phyloP scores from a whole-genome alignment of 2,113 vertebrate genomes.

The Datnioides undecimradiatus region DNA sequence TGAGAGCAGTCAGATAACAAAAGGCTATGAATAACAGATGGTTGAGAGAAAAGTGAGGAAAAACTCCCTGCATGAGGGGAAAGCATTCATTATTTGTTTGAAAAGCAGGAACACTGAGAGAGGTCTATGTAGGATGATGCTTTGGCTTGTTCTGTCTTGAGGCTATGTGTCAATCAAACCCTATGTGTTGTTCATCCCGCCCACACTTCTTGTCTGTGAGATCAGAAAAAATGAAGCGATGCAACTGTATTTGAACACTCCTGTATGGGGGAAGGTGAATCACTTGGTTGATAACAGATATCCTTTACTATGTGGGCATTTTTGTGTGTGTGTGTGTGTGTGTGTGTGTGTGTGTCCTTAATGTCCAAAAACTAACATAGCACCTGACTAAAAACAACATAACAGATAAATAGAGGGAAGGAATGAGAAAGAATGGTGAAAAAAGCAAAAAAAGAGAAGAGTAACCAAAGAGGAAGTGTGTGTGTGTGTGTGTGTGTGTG shows the following conservation, averaged over 20 bases:
- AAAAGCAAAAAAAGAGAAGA: no score
- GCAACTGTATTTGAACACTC: slow-evolving; percentile 11
- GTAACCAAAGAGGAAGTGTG: not conserved
- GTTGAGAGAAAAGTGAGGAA: slow-evolving; percentile 18
- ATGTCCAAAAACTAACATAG: not conserved
- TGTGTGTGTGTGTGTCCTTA: no score
- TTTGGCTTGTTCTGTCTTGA: slow-evolving; percentile 44
- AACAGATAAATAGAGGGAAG: not conserved
- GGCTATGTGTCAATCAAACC: slow-evolving; percentile 69
- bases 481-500: not conserved
- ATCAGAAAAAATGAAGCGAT: slow-evolving; percentile 12
- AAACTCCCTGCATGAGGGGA: not conserved
- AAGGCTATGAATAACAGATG: slow-evolving; percentile 36
- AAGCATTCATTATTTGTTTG: slow-evolving; percentile 46
- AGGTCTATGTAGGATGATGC: slow-evolving; percentile 34
- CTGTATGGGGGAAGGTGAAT: slow-evolving; percentile 20
- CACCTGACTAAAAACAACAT: not conserved
- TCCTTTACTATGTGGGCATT: no score
- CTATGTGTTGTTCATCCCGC: slow-evolving; percentile 39
- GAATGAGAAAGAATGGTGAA: not conserved
- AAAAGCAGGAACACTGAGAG: slow-evolving; percentile 20
- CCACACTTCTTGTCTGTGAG: slow-evolving; percentile 29
- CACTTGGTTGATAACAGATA: slow-evolving; percentile 6
- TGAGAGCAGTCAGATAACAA: slow-evolving; percentile 51
- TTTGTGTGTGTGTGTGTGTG: no score